Conservation (phyloP, 1,140 invertebrate genomes). For the Listronotus bonariensis region DNA sequence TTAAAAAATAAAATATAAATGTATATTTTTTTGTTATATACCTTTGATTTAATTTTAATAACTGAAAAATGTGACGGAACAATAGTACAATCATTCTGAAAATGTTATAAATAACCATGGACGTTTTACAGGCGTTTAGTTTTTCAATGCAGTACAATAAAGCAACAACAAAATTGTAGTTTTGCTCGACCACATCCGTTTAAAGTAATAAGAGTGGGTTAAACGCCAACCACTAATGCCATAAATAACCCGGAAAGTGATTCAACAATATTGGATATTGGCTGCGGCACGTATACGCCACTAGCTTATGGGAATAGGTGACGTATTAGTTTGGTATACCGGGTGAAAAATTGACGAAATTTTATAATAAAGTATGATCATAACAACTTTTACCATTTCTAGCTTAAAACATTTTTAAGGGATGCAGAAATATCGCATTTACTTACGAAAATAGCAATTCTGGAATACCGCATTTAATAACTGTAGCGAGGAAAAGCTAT, state of each 20-base stretch:
- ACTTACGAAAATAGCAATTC: too few relatives aligned
- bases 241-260: conserved; percentile 16
- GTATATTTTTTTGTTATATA: too few relatives aligned
- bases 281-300: conserved; percentile 8
- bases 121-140: conserved; percentile 8
- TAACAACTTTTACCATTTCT: too few relatives aligned
- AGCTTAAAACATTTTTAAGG: too few relatives aligned
- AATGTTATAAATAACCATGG: conserved; percentile 1
- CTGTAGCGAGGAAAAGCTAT: too few relatives aligned
- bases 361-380: too few relatives aligned
- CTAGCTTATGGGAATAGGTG: conserved; percentile 6
- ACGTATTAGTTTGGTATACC: neutral
- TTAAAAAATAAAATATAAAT: too few relatives aligned
- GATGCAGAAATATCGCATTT: too few relatives aligned
- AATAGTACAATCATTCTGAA: neutral
- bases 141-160: conserved; percentile 2
- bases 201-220: conserved; percentile 22
- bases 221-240: conserved; percentile 13
- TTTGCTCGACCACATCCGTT: conserved; percentile 15
- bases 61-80: too few relatives aligned
- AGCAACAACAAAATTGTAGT: conserved; percentile 10
- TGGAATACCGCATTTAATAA: too few relatives aligned
- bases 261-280: conserved; percentile 17
- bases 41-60: too few relatives aligned
- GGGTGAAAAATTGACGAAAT: too few relatives aligned